Base-by-base conservation (phyloP, 2,888 invertebrate species). In the Petrolisthes cinctipes region DNA sequence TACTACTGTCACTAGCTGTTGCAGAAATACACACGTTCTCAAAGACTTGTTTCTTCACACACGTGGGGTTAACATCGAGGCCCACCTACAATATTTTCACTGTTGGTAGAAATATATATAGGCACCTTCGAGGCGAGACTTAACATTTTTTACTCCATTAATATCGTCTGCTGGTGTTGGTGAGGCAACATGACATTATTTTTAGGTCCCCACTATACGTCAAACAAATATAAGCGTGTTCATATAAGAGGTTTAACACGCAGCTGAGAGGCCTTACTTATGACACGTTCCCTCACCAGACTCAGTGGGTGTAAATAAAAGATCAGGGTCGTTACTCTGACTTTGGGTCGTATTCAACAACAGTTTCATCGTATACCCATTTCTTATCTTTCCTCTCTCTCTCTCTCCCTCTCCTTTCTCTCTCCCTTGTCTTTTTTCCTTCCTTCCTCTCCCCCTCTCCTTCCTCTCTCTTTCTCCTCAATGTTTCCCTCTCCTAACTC, bases 381-480 rank as follows among this genome's bases (percentile, higher is more conserved):
- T 73, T 20, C n/a, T n/a, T n/a, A 7, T 73, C n/a, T 73, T 20
- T 73, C 17, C 73, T 73, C 73, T 73, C 73, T 73, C 23, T 20
- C 73, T 73, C 73, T n/a, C 20, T 11, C 23, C 5, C 73, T 66
- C 11, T 61, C 61, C 61, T 11, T 3, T 57, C 76, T 76, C 76
- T 76, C 76, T 14, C 4, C 4, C 54, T 17, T 14, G 5, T 78
- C 81, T 23, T 23, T 61, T 37, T 61, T 61, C 20, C 66, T 23
- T 23, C n/a, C 66, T 61, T 23, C 23, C 81, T n/a, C 66, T 61
- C 66, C 23, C 81, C 14, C 54, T n/a, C 79, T 79, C 54, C n/a
- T 17, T 54, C 54, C 79, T 54, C 54, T 79, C 61, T 80, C 80
- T 80, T 11, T 23, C 80, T 80, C 80, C 2, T 37, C 37, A 37